Base-by-base conservation (phyloP, 2,113 vertebrate genomes). In the Piprites chloris region DNA sequence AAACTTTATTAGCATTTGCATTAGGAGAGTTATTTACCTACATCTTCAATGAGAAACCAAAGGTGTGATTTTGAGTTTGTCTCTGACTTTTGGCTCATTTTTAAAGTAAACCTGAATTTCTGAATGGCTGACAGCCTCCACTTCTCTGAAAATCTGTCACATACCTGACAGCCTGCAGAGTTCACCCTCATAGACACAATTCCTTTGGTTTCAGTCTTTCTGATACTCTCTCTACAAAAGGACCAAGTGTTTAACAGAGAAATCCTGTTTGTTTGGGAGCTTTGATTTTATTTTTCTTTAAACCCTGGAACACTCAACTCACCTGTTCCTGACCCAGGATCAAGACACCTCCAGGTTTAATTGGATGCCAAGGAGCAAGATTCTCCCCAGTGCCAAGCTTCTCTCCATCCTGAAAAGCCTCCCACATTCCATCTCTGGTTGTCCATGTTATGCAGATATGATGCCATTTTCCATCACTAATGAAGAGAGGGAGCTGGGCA, bases 291-390 rank as follows among this genome's bases (percentile, higher is more conserved):
- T n/a, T 78, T 61, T 41, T 18, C 66, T 49, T n/a, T 12, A 74
- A 76, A 56, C 5, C 30, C 46, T 61, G 16, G 24, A 72, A 73
- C 10, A 41, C 15, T 23, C 39, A 39, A 95, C 99, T 98, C 96
- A 99, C 99, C 99, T 99, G 99, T 83, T 99, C 99, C 97, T 99
- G 99, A 44, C 99, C 99, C 50, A 99, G 98, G 96, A 99, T 99
- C 95, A 99, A 98, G 91, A 99, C 98, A 78, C 99, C 99, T 71
- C 99, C 99, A 32, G 99, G 98, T 98, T 99, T 99, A 98, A 99
- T 99, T 96, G 99, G 99, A 95, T 99, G 99, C 99, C 99, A 99
- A 41, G 99, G 99, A 95, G 99, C 99, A 96, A 99, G 97, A 97
- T 99, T 99, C 94, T 99, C 99, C 87, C 99, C 99, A 0, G 98